Conservation (phyloP, 2,113 vertebrate genomes). For the Balaenoptera acutorostrata region DNA sequence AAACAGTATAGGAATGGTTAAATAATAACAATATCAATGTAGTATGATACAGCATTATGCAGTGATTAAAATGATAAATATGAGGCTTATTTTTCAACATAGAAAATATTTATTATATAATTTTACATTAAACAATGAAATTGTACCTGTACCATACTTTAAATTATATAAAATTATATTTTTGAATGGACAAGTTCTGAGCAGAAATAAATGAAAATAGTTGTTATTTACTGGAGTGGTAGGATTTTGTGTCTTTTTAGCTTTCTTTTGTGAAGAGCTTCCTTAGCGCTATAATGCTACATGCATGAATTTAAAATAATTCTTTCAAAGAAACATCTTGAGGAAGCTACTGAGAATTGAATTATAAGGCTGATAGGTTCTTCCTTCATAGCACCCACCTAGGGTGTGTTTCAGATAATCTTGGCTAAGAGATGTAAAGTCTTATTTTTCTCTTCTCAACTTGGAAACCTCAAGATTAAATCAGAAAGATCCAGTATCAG, state of each 20-base stretch:
- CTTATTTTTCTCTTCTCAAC: background rate
- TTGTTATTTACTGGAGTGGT: background rate
- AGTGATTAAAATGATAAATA: constrained; percentile 49
- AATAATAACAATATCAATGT: background rate
- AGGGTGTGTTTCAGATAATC: background rate
- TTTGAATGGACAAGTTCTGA: background rate
- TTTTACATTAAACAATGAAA: constrained; percentile 43
- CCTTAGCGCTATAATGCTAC: background rate
- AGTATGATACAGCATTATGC: background rate
- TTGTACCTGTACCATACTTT: background rate
- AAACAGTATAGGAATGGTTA: background rate
- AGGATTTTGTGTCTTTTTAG: constrained; percentile 11
- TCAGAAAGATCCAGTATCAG: background rate
- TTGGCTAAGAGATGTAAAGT: background rate
- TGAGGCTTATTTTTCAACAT: constrained; percentile 24
- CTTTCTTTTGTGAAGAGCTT: constrained; percentile 9
- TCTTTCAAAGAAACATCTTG: background rate
- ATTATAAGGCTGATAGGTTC: background rate
- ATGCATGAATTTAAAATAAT: background rate
- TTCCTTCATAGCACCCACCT: background rate
- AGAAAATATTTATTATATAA: constrained; percentile 47
- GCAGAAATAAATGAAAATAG: constrained; percentile 45
- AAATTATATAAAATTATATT: constrained; percentile 50
- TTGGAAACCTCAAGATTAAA: background rate
- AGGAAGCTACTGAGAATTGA: background rate